Conservation (phyloP, 2,113 vertebrate species). For the Bombycilla garrulus region DNA sequence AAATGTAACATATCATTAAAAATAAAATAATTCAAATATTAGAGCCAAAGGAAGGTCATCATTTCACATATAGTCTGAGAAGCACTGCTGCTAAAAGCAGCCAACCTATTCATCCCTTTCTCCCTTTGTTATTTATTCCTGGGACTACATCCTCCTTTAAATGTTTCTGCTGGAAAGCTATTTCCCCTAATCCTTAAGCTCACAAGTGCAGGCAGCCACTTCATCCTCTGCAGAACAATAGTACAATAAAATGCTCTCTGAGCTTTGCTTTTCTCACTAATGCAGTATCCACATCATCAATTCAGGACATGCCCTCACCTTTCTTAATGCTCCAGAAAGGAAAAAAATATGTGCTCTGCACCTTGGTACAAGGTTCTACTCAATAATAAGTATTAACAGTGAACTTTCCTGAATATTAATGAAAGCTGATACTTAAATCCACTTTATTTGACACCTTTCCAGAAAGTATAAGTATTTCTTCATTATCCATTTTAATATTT, state of each 20-base stretch:
- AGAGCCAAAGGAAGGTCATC: background rate
- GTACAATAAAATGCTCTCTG: background rate
- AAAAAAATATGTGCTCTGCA: background rate
- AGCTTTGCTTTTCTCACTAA: background rate
- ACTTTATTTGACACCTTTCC: slow-evolving; percentile 31
- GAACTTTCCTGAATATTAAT: background rate
- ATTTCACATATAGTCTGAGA: background rate
- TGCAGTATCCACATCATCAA: background rate
- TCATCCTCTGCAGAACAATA: background rate
- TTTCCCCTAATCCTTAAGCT: background rate
- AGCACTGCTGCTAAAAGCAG: background rate
- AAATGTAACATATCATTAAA: background rate
- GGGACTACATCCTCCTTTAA: background rate
- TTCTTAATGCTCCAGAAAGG: background rate
- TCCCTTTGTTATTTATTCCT: background rate
- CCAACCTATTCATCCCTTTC: background rate
- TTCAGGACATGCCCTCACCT: background rate
- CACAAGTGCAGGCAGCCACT: background rate
- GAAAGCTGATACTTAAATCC: slow-evolving; percentile 22
- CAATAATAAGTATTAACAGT: slow-evolving; percentile 10
- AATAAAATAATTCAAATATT: background rate
- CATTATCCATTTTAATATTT: slow-evolving; percentile 8
- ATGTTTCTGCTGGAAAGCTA: background rate
- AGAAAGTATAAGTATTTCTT: slow-evolving; percentile 3
- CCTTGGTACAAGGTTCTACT: background rate